Conservation (phyloP, 1,140 invertebrate species). For the Procambarus virginalis region DNA sequence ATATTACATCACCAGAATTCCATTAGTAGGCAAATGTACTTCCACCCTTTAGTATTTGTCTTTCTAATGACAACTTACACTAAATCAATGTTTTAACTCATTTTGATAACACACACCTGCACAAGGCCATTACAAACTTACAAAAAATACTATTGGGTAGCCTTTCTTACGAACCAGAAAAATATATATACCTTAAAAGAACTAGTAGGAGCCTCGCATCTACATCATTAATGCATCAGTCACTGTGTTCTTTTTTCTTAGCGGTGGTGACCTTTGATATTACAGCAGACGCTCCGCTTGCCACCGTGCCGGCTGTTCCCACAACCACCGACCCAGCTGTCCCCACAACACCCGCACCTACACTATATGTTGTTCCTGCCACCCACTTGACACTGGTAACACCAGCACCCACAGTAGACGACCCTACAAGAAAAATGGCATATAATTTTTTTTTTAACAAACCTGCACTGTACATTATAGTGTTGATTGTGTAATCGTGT, state of each 20-base stretch:
- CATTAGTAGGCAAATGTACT: too few species aligned
- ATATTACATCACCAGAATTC: too few species aligned
- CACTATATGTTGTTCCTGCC: conserved; percentile 68
- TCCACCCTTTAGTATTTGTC: too few species aligned
- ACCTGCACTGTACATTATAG: too few species aligned
- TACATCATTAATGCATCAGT: conserved; percentile 36
- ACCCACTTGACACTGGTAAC: conserved; percentile 68
- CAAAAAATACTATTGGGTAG: background rate
- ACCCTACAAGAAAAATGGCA: conserved; percentile 31
- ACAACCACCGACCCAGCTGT: conserved; percentile 57
- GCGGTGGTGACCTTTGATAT: conserved; percentile 65
- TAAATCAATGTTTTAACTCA: too few species aligned
- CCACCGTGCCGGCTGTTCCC: conserved; percentile 48
- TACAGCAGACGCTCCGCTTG: conserved; percentile 59
- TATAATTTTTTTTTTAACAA: too few species aligned
- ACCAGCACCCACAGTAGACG: conserved; percentile 63
- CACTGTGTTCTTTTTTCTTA: conserved; percentile 68
- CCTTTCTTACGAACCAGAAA: background rate
- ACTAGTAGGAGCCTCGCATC: background rate
- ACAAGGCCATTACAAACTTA: background rate
- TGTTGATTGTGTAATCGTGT: too few species aligned
- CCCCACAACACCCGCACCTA: conserved; percentile 63
- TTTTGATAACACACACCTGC: background rate
- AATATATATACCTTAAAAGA: background rate
- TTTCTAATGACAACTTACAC: too few species aligned